Percentiles rank a stretch among this genome's conserved stretches.
These are phyloP conservation scores for Scartelaos histophorus DNA, from an alignment of 2,113 vertebrate species.

Conservation along the genomic window DNA sequence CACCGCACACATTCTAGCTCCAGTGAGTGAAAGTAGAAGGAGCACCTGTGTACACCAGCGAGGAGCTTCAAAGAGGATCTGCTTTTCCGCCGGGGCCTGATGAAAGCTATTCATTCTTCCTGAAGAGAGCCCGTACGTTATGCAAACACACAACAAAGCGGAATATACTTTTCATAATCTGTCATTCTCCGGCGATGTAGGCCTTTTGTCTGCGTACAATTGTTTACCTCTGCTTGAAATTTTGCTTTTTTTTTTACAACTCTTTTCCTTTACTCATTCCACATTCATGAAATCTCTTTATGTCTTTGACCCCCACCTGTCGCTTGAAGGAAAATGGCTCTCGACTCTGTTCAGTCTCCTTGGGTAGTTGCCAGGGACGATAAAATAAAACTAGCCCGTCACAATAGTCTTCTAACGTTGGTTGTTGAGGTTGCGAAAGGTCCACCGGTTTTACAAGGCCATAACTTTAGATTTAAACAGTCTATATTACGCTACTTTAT, in stretches of 20 bases:
- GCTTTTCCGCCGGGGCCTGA: slow-evolving; percentile 39
- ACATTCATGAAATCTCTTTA: slow-evolving; percentile 17
- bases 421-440: slow-evolving; percentile 29
- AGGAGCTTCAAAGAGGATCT: slow-evolving; percentile 47
- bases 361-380: slow-evolving; percentile 32
- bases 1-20: neutral
- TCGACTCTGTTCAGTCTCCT: slow-evolving; percentile 7
- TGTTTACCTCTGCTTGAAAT: slow-evolving; percentile 23
- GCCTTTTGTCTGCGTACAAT: slow-evolving; percentile 41
- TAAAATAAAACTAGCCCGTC: slow-evolving; percentile 21
- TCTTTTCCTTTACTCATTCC: slow-evolving; percentile 15
- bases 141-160: slow-evolving; percentile 63
- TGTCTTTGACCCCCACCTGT: slow-evolving; percentile 4
- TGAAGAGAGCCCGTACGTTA: slow-evolving; percentile 58
- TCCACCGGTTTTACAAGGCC: slow-evolving; percentile 35
- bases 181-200: slow-evolving; percentile 47
- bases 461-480: slow-evolving; percentile 33
- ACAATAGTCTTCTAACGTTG: slow-evolving; percentile 26
- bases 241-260: neutral
- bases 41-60: slow-evolving; percentile 49
- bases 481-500: too few relatives aligned
- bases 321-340: slow-evolving; percentile 12
- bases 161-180: slow-evolving; percentile 52
- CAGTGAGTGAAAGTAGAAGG: slow-evolving; percentile 45
- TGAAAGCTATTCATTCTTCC: slow-evolving; percentile 60